These are phyloP conservation scores for Rhipidura dahli DNA, from an alignment of 2,113 vertebrate species.

Conservation along the genomic window DNA sequence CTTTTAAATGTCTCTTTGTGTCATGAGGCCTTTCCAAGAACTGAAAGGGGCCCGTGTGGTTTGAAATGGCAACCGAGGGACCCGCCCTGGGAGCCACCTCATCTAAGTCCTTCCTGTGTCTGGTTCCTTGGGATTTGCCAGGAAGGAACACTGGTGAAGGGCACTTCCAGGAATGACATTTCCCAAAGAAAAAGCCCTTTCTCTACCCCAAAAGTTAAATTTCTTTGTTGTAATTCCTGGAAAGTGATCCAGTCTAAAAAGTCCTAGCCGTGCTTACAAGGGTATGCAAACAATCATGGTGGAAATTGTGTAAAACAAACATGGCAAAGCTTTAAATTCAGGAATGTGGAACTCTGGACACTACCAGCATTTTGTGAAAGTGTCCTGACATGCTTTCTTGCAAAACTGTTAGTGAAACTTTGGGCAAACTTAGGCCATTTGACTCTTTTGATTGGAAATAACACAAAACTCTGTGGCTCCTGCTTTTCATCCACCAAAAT, in stretches of 20 bases:
- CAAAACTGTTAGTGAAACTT: neutral
- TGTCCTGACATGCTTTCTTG: neutral
- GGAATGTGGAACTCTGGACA: neutral
- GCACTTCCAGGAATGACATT: neutral
- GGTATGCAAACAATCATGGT: neutral
- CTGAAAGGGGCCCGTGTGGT: accelerated
- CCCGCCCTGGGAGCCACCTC: neutral
- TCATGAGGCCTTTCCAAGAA: neutral
- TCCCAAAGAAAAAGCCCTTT: neutral
- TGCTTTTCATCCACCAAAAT: neutral
- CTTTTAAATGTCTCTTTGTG: neutral
- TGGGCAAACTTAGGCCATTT: neutral
- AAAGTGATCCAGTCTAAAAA: neutral
- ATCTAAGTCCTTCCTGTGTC: neutral
- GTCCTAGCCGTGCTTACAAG: neutral
- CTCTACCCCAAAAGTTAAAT: neutral
- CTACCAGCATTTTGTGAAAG: neutral
- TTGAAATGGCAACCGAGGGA: accelerated
- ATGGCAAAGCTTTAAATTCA: neutral
- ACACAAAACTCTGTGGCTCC: neutral
- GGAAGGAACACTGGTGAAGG: neutral
- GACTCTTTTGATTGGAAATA: neutral
- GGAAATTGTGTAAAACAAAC: neutral
- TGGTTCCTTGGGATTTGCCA: neutral
- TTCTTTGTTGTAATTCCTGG: neutral